Conservation (phyloP, 2,888 invertebrate genomes). For the Platynereis dumerilii region DNA sequence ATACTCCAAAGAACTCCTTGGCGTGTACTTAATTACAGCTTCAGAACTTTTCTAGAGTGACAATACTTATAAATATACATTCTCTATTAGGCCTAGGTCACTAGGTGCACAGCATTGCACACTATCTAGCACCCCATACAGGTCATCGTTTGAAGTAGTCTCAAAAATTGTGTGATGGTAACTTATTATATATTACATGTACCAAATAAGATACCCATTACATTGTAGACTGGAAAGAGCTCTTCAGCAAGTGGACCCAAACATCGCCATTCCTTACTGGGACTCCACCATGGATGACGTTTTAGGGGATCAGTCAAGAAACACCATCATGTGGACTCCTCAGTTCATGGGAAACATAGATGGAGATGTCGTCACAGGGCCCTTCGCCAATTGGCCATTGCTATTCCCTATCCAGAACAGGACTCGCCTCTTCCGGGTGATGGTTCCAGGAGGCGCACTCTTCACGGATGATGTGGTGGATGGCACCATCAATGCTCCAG, state of each 20-base stretch:
- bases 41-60: no score
- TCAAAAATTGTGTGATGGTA: no score
- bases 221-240: not conserved
- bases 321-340: not conserved
- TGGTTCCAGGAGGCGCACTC: not conserved
- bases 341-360: not conserved
- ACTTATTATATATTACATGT: no score
- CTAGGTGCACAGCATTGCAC: no score
- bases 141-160: no score
- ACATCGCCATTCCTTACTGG: not conserved
- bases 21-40: no score
- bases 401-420: not conserved
- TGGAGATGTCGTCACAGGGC: not conserved
- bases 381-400: not conserved
- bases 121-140: no score
- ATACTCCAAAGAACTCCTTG: no score
- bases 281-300: not conserved
- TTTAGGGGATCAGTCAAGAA: not conserved
- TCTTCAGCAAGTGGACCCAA: not conserved
- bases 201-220: no score
- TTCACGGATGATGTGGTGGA: not conserved
- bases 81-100: no score
- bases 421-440: not conserved
- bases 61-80: no score
- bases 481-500: not conserved